Evolutionary conservation across 2,888 invertebrate genomes (phyloP).

Genomic region (Macaria liturata): DNA sequence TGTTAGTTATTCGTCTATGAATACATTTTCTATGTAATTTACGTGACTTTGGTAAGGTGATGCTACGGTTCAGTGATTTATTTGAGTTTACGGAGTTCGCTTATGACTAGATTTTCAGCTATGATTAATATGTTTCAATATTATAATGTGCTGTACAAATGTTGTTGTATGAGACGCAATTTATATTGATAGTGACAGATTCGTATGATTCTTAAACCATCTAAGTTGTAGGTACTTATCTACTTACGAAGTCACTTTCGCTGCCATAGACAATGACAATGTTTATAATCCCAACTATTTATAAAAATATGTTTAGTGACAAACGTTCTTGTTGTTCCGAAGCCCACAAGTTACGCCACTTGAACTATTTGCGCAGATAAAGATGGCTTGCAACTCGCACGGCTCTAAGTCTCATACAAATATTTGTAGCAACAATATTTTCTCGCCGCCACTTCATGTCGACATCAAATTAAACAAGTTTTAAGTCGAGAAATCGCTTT

Average conservation of each 20-base stretch:
- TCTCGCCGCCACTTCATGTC: conserved; percentile 72
- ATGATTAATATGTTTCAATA: no score
- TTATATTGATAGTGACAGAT: no score
- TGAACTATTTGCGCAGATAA: conserved; percentile 61
- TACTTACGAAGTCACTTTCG: no score
- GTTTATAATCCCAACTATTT: no score
- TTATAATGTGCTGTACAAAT: no score
- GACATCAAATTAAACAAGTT: conserved; percentile 78
- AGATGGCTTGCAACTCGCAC: conserved; percentile 54
- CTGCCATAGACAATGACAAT: no score
- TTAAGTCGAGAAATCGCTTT: conserved; percentile 45
- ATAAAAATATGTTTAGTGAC: conserved; percentile 5
- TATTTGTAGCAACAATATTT: conserved; percentile 77
- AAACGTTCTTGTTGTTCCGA: conserved; percentile 14
- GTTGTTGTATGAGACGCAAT: no score
- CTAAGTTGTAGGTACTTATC: no score
- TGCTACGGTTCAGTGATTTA: background rate
- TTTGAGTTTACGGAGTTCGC: background rate
- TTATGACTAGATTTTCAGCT: no score
- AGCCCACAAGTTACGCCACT: conserved; percentile 31
- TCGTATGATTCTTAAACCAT: no score
- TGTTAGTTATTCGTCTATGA: background rate
- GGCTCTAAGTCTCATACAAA: conserved; percentile 62
- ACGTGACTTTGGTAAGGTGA: no score
- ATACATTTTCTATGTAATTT: background rate